Base-by-base conservation (phyloP, 2,888 invertebrate genomes). In the Himalopsyche anomala region DNA sequence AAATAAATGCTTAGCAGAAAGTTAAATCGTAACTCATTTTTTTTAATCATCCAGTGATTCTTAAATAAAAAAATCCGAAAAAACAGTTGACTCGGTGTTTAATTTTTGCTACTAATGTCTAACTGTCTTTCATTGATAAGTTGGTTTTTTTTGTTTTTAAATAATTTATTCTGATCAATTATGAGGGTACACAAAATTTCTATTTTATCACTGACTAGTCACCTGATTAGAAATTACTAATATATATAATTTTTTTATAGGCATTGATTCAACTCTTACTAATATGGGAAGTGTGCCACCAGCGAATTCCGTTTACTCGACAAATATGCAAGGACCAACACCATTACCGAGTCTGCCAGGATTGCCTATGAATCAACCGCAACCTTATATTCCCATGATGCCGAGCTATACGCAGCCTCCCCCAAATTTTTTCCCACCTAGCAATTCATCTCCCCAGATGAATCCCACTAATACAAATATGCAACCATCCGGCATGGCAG, bases 341-440 rank as follows among this genome's bases (percentile, higher is more conserved):
- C 93, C 94, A 3, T 90, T 94, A 88, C 93, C 93, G 12, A 93
- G 91, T 89, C 89, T 93, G 88, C 93, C 93, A 12, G 93, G 93
- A 82, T 91, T 93, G 88, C 93, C 93, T 11, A 93, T 93, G 93
- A 93, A 92, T 89, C 93, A 93, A 89, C 93, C 93, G 0, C 93
- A 93, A 89, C 93, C 93, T 1, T 93, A 93, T 88, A 93, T 93
- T 90, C 93, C 93, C 12, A 92, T 93, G 90, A 93, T 92, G 92
- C 91, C 91, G 69, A 92, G 91, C 89, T 93, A 92, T 88, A 90
- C 91, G 6, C 91, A 92, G 87, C 90, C 91, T 62, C 91, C 91
- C 89, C 88, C 88, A 82, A 89, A 84, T 87, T 88, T 89, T 88
- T 87, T 87, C 15, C 80, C 86, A 45, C 82, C 89, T 9, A 89